Conservation (phyloP, 2,113 vertebrate genomes). For the Misgurnus anguillicaudatus region DNA sequence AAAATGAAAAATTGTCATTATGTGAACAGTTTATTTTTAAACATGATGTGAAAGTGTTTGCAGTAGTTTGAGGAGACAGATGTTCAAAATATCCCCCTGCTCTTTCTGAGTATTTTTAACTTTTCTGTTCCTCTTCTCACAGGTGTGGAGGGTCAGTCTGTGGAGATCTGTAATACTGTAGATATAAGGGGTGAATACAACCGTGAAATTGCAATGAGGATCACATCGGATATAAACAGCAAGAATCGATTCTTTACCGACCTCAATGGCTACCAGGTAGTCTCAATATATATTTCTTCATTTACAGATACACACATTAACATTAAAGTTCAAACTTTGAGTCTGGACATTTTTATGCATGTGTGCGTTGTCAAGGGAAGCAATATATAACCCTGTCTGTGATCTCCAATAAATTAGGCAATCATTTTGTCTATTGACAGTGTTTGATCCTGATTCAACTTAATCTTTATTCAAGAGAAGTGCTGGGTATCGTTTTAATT, state of each 20-base stretch:
- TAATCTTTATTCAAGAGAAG: too few species aligned
- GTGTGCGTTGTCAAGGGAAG: too few species aligned
- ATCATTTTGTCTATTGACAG: too few species aligned
- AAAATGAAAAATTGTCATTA: too few species aligned
- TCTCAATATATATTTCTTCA: neutral
- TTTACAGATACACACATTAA: neutral
- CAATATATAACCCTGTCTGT: too few species aligned
- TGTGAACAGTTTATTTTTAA: too few species aligned
- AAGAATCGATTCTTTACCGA: conserved; percentile 86
- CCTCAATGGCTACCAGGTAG: conserved; percentile 93
- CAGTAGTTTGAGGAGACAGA: neutral
- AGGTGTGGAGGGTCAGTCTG: conserved; percentile 84
- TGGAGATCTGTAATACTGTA: conserved; percentile 88
- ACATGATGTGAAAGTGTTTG: too few species aligned
- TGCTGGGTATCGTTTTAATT: too few species aligned
- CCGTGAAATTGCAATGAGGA: conserved; percentile 88
- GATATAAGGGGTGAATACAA: conserved; percentile 89
- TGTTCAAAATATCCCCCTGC: neutral
- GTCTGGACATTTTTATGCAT: too few species aligned
- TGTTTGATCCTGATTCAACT: too few species aligned
- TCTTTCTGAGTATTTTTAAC: neutral
- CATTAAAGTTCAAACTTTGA: too few species aligned
- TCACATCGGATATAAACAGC: conserved; percentile 81
- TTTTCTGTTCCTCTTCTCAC: conserved; percentile 1
- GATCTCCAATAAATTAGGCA: too few species aligned